Base-by-base conservation (phyloP, 2,888 invertebrate species). In the Chrysina gloriosa region DNA sequence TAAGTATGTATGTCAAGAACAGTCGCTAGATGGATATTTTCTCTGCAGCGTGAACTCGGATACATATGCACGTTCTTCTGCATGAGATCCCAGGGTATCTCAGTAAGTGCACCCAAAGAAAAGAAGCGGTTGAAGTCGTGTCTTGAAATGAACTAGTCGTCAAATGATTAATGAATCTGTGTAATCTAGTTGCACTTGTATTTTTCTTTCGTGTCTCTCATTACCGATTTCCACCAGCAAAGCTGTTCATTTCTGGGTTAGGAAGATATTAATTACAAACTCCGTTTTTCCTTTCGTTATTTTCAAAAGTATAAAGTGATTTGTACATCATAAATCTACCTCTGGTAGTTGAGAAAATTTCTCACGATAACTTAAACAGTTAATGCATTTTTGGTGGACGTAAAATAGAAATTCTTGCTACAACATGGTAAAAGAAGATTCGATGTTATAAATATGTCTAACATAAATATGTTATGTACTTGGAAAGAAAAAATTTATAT, bases 1-100 rank as follows among this genome's bases (percentile, higher is more conserved):
- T n/a, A n/a, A n/a, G n/a, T n/a, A 52, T 31, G 31, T 52, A 14
- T 52, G 52, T 52, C 34, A 52, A 52, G 31, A 52, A 31, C 52
- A 52, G 31, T n/a, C 9, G 19, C 7, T 52, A 50, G 27, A 50
- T 29, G 50, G 4, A 50, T 50, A 27, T 27, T 52, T 52, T 29
- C 16, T 52, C 16, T 52, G 31, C 31, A 31, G 3, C 5, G 31
- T 29, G 25, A 31, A 31, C 21, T 14, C 29, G 16, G 14, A 19
- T 52, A 11, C 50, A 50, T 50, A 50, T 9, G 27, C 21, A 29
- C 16, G 16, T 52, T 31, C n/a, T 52, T 52, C 11, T 19, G 31
- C 31, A 31, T 52, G 9, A 47, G 31, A 31, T n/a, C 19, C 21
- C n/a, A 9, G 7, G 34, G 9, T 19, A 16, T 52, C 19, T 9